Base-by-base conservation (phyloP, 2,888 invertebrate species). In the Hypercompe scribonia region DNA sequence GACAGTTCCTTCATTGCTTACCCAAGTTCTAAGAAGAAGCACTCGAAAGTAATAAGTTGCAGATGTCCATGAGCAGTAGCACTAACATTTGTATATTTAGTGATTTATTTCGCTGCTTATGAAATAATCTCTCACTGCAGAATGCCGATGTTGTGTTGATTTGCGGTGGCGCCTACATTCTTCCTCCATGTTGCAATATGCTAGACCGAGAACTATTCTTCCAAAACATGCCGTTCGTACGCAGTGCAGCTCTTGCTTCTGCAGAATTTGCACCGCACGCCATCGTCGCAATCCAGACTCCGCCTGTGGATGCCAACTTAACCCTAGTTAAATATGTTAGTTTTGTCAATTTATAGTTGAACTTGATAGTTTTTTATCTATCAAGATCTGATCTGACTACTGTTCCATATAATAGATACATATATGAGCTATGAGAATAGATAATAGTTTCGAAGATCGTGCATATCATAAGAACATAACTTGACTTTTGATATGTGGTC, bases 291-390 rank as follows among this genome's bases (percentile, higher is more conserved):
- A 79, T 95, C 2, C 94, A 94, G 78, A 93, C 94, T 2, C 94
- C 95, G 28, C 95, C 95, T 0, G 94, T 95, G 0, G 95, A 95
- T 79, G 91, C 92, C 81, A 95, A 95, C 85, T 94, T 91, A 76
- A 86, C 94, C 0, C 87, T 95, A 3, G 90, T 91, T 75, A 88
- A 88, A 73, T 88, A 94, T 87, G 95, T 95, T 78, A 90, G 94
- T 89, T n/a, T 31, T 31, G 31, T 31, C 18, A 61, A 61, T 31
- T 61, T 61, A 31, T 31, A 61, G 5, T n/a, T 10, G 5, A 28
- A 58, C 13, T 15, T 28, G 4, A 15, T 1, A 58, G 28, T 58
- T 13, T 39, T 39, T 39, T 39, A 11, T 39, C 7, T 11, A 39
- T 39, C 11, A 39, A 39, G 11, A 39, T 39, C 11, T 39, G 39